These are phyloP conservation scores for Pluvianellus socialis DNA, from an alignment of 2,113 vertebrate species.

Conservation along the genomic window DNA sequence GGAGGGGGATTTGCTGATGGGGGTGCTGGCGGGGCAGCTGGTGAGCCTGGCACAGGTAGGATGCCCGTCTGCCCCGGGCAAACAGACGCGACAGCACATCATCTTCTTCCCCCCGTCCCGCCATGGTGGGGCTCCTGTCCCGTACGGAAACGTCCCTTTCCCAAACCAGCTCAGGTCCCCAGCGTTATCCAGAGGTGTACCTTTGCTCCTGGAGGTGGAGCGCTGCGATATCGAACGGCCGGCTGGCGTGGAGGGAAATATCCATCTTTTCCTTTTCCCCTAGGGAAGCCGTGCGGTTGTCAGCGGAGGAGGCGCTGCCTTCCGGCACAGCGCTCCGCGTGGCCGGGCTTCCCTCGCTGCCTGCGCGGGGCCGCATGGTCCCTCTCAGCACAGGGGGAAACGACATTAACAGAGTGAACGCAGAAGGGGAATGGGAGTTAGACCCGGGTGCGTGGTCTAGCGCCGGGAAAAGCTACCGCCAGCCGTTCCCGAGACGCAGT, in stretches of 20 bases:
- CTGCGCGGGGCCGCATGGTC: fast-evolving
- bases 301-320: not conserved
- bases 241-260: no score
- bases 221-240: no score
- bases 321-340: not conserved
- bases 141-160: fast-evolving
- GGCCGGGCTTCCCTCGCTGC: not conserved
- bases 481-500: fast-evolving
- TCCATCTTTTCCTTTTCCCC: not conserved
- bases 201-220: fast-evolving
- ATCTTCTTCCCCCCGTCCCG: fast-evolving
- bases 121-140: not conserved
- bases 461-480: not conserved
- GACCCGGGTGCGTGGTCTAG: not conserved
- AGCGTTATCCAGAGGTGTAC: no score
- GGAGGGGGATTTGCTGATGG: not conserved
- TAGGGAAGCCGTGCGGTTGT: not conserved
- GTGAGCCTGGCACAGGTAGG: not conserved
- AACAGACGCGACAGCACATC: no score
- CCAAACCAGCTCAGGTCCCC: fast-evolving
- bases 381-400: fast-evolving
- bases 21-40: not conserved
- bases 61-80: fast-evolving
- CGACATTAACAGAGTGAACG: not conserved
- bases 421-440: not conserved